These are phyloP conservation scores for Rhorus exstirpatorius DNA, from an alignment of 2,888 invertebrate genomes.

Conservation along the genomic window DNA sequence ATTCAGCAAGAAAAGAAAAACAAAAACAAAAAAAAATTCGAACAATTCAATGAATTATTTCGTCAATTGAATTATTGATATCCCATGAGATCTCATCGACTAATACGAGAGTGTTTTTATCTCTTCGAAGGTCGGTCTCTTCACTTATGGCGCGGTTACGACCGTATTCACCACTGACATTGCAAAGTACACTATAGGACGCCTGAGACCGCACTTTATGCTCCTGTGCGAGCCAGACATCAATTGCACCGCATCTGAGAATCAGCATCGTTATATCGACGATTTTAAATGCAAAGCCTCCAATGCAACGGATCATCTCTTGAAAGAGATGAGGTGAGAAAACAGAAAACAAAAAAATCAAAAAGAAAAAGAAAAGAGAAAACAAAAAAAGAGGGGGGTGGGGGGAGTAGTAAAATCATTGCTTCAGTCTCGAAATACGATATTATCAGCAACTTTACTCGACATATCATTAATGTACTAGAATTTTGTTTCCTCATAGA, in stretches of 20 bases:
- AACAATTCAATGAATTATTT: too few species aligned
- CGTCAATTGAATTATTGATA: neutral
- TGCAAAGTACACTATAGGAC: constrained; percentile 97
- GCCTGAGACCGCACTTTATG: constrained; percentile 97
- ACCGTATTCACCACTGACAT: constrained; percentile 96
- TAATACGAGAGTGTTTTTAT: too few species aligned
- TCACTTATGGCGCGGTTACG: constrained; percentile 95
- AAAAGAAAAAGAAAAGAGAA: neutral
- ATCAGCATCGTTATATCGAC: constrained; percentile 90
- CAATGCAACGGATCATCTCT: constrained; percentile 85
- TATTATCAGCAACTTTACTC: too few species aligned
- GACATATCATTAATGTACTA: too few species aligned
- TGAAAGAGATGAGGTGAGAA: constrained; percentile 90
- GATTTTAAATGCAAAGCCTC: constrained; percentile 89
- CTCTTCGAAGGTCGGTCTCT: constrained; percentile 90
- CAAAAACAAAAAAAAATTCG: too few species aligned
- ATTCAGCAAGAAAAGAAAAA: too few species aligned
- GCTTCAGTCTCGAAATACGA: too few species aligned
- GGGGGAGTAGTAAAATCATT: too few species aligned
- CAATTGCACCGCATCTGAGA: constrained; percentile 88
- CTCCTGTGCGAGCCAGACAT: constrained; percentile 94
- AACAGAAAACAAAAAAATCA: neutral
- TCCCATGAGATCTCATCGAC: constrained; percentile 31
- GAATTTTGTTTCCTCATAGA: too few species aligned
- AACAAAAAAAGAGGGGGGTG: neutral